Conservation (phyloP, 2,888 invertebrate genomes). For the Bellardia bayeri region DNA sequence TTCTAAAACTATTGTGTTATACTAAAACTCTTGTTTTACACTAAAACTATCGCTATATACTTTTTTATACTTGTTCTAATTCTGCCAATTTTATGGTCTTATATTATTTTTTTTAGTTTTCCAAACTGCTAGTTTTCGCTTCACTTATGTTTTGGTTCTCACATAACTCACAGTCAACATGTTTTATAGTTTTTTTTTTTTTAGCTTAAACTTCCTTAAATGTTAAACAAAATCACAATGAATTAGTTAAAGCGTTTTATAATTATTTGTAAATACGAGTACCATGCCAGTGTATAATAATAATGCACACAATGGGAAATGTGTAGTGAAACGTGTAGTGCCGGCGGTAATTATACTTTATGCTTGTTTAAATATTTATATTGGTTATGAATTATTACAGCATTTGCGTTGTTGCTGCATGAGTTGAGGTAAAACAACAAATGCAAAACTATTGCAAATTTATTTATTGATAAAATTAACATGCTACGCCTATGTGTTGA, state of each 20-base stretch:
- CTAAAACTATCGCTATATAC: not conserved
- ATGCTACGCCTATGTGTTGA: not conserved
- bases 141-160: not conserved
- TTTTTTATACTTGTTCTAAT: not conserved
- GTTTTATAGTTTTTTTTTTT: not conserved
- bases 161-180: constrained; percentile 2
- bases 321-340: constrained; percentile 38
- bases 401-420: constrained; percentile 31
- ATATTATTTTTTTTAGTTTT: too few species aligned
- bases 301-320: constrained; percentile 14
- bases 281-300: not conserved
- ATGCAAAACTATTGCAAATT: constrained; percentile 16
- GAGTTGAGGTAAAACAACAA: constrained; percentile 20
- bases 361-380: constrained; percentile 41
- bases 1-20: too few species aligned
- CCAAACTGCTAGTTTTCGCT: not conserved
- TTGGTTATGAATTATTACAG: constrained; percentile 48
- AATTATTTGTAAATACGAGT: constrained; percentile 35
- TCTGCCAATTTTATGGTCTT: too few species aligned
- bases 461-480: constrained; percentile 10
- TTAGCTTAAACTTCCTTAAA: constrained; percentile 33
- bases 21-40: not conserved
- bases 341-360: constrained; percentile 48
- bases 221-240: constrained; percentile 38
- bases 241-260: constrained; percentile 48